Conservation (phyloP, 2,888 invertebrate species). For the Coleophora deauratella region DNA sequence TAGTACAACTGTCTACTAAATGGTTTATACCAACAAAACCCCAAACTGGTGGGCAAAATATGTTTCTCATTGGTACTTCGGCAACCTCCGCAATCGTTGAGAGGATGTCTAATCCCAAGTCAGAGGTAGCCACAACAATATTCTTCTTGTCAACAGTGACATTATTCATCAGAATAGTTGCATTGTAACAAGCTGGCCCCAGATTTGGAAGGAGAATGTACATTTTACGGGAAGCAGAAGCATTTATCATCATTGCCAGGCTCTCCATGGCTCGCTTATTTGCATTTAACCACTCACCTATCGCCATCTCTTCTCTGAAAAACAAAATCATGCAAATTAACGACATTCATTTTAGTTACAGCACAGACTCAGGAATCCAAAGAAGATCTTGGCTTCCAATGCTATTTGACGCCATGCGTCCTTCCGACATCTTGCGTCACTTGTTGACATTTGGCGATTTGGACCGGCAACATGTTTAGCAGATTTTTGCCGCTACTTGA, state of each 20-base stretch:
- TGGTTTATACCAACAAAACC: conserved; percentile 75
- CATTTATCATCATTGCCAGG: conserved; percentile 65
- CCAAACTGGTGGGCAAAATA: conserved; percentile 78
- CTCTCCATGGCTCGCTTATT: conserved; percentile 49
- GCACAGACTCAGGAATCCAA: too few relatives aligned
- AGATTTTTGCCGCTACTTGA: too few relatives aligned
- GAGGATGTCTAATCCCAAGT: conserved; percentile 66
- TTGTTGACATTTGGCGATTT: too few relatives aligned
- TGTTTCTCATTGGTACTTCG: conserved; percentile 55
- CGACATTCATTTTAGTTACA: too few relatives aligned
- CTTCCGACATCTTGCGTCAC: too few relatives aligned
- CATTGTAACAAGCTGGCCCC: conserved; percentile 75
- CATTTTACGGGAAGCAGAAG: conserved; percentile 55
- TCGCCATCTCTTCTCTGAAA: conserved; percentile 36
- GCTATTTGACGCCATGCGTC: too few relatives aligned
- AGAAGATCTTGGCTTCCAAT: too few relatives aligned
- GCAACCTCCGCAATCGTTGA: conserved; percentile 52
- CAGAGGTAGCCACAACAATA: conserved; percentile 73
- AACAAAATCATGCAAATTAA: background rate
- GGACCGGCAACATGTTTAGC: too few relatives aligned
- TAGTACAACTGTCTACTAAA: conserved; percentile 68
- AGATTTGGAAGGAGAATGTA: conserved; percentile 68
- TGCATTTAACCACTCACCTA: conserved; percentile 50
- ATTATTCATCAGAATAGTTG: conserved; percentile 55
- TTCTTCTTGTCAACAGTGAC: conserved; percentile 54